Base-by-base conservation (phyloP, 1,140 invertebrate genomes). In the Phymastichus coffea region DNA sequence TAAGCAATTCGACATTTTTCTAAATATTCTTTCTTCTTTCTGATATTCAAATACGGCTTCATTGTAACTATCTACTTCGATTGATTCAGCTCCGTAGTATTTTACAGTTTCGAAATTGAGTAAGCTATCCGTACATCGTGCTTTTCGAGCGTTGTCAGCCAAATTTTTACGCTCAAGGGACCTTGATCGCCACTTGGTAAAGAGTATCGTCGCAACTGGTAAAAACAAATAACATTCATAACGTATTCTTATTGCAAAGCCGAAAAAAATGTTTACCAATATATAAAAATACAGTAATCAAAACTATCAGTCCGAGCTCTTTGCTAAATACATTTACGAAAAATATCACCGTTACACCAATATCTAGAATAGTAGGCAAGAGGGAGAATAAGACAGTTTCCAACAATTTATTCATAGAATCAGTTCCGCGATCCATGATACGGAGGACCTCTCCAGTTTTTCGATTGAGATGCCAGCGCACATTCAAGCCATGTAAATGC, bases 51-150 rank as follows among this genome's bases (percentile, higher is more conserved):
- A 65, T 68, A 98, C 91, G 12, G 92, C 88, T 33, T 89, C 86
- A 61, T 84, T 83, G 71, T 96, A 98, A 43, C 87, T 84, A 44
- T 91, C 78, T 0, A 94, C 89, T 83, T 98, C 96, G 77, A 95
- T 96, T 9, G 84, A 69, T 78, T 98, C 95, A 20, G 94, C 94
- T 23, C 90, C 91, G 71, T 98, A 98, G 80, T 98, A 98, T 77
- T 98, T 99, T 0, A 98, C 95, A 4, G 96, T 98, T 81, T 98
- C 95, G 81, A 95, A 98, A 80, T 98, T 99, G 0, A 98, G 81
- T 33, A 99, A 80, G 14, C 95, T 97, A 75, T 99, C 96, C 0
- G 98, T 94, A 59, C 91, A 95, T 44, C 89, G 85, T n/a, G 93
- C 89, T 72, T 92, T 89, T 53, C 88, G 87, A 46, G 88, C 91